Percentiles rank a stretch among this genome's conserved stretches.
Evolutionary conservation across 35 echinoderm and acorn worm species (phyloP).

Genomic region (Apostichopus japonicus): DNA sequence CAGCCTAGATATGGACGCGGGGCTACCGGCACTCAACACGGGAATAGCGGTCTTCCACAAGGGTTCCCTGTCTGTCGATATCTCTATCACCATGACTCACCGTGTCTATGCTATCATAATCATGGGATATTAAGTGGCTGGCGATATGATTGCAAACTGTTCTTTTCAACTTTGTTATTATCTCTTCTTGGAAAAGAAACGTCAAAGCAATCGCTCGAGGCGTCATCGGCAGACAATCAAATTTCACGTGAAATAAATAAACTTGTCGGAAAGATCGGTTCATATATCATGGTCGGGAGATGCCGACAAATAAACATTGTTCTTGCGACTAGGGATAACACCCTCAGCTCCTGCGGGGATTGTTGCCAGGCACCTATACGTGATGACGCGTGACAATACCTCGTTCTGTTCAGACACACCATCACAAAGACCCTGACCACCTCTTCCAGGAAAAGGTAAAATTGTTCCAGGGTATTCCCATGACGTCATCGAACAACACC

Average conservation of each 20-base stretch:
- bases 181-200: conserved; percentile 13
- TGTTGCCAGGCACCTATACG: conserved; percentile 5
- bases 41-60: not conserved
- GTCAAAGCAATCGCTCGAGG: not conserved
- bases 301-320: conserved; percentile 45
- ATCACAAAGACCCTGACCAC: not conserved
- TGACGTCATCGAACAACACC: not conserved
- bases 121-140: conserved; percentile 2
- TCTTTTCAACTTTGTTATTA: conserved; percentile 26
- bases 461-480: conserved; percentile 33
- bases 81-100: conserved; percentile 11
- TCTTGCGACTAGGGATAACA: conserved; percentile 15
- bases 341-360: not conserved
- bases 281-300: not conserved
- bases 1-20: not conserved
- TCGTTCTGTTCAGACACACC: not conserved
- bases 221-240: not conserved
- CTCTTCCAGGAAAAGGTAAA: not conserved
- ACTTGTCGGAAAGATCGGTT: not conserved
- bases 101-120: too few relatives aligned
- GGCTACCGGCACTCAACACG: not conserved
- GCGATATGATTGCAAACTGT: conserved; percentile 4
- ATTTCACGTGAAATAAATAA: conserved; percentile 24
- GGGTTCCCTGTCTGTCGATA: conserved; percentile 14
- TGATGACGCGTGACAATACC: not conserved